Base-by-base conservation (phyloP, 2,113 vertebrate genomes). In the Piaya cayana region DNA sequence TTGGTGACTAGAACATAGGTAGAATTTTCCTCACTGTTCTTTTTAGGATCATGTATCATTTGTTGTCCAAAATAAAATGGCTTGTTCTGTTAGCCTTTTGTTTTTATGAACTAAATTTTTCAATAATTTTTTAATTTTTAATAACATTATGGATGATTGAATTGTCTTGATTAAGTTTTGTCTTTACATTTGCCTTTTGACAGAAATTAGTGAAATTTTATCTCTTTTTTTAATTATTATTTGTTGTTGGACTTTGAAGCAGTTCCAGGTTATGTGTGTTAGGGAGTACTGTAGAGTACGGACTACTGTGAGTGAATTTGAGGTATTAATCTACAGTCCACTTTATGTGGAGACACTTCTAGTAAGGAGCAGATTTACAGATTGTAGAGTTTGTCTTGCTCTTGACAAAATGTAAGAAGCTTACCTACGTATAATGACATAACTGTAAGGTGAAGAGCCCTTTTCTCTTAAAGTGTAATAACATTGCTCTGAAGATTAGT, bases 351-450 rank as follows among this genome's bases (percentile, higher is more conserved):
- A 39, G 25, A 25, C 4, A 12, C 27, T 81, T 81, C 15, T 39
- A 83, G 12, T 53, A 39, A 50, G 45, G 26, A 75, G 11, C 65
- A 23, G 7, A 42, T 59, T 88, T 88, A 71, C 23, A 59, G 36
- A n/a, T n/a, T 27, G 20, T 18, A 50, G 20, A 55, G 21, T 88
- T 91, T 43, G 22, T 87, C 47, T 93, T 3, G 19, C 32, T 64
- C 5, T 14, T 75, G 27, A 39, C 21, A 71, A 83, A 86, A 70
- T 27, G 8, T 1, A 49, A 23, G 43, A 36, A 49, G 50, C 29
- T 5, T 63, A 7, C 59, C 0, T 64, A 9, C 43, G 3, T 75
- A 2, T 59, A 70, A 13, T 34, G 63, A 75, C 0, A 0, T 45
- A 50, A 78, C 21, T 56, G 37, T 43, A 32, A 84, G 39, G 11